A percentile compares a stretch with the other conserved stretches of the same genome.
Evolutionary conservation across 2,888 invertebrate genomes (phyloP).

Genomic region (Stratiomys singularior): DNA sequence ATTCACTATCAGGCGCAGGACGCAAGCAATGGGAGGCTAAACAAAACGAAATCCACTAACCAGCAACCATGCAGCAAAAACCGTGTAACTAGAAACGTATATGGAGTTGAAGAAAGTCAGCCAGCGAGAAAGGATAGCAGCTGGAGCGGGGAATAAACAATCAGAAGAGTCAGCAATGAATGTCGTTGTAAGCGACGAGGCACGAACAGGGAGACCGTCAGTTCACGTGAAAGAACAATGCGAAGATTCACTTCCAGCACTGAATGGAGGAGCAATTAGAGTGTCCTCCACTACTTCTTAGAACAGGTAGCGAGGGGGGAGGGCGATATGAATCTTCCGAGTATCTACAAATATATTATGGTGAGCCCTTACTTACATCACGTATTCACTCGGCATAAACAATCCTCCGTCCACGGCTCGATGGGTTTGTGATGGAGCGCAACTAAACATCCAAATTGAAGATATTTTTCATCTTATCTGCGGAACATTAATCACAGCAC

Average conservation of each 20-base stretch:
- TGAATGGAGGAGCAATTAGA: constrained; percentile 7
- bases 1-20: not conserved
- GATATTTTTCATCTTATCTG: not conserved
- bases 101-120: not conserved
- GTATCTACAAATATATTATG: too few species aligned
- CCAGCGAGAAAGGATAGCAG: not conserved
- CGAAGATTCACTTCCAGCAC: not conserved
- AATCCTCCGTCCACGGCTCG: not conserved
- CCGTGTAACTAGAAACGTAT: not conserved
- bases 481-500: not conserved
- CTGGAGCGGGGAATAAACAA: not conserved
- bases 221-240: not conserved
- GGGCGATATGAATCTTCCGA: too few species aligned
- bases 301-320: too few species aligned
- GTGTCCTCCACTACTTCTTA: not conserved
- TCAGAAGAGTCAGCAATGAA: not conserved
- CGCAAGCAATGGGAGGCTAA: not conserved
- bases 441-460: not conserved
- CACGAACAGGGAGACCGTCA: not conserved
- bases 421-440: not conserved
- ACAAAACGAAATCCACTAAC: not conserved
- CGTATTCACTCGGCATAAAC: not conserved
- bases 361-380: not conserved
- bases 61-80: not conserved
- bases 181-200: not conserved